Base-by-base conservation (phyloP, 2,888 invertebrate species). In the Melanotus villosus region DNA sequence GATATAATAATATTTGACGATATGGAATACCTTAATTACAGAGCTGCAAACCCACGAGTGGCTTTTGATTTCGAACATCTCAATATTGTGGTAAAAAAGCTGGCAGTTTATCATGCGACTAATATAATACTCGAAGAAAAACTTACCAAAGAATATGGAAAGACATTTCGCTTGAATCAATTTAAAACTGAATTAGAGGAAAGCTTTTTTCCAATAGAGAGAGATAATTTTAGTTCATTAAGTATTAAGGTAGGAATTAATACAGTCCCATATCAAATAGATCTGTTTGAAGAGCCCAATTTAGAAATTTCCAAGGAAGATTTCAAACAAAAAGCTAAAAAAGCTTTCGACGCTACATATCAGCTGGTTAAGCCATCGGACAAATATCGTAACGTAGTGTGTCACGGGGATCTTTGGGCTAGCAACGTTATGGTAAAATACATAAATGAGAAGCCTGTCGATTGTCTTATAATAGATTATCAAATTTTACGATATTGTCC, bases 381-480 rank as follows among this genome's bases (percentile, higher is more conserved):
- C 64, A 80, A 81, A 71, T 80, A 85, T 75, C 80, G 85, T 36
- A 89, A 88, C 70, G 90, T 89, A 0, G 80, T 90, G 2, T 88
- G 88, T 41, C 91, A 91, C 75, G 87, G 89, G 0, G 90, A 90
- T 83, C 80, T 90, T 3, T 91, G 90, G 90, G 87, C 88, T 34
- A 89, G 90, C 67, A 91, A 91, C 76, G 80, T 73, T 4, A 62
- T 73, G 67, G 41, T 66, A 10, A 69, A 69, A 16, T 65, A 54
- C 14, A 38, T 71, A 26, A 73, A 75, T 16, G 66, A 70, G 14
- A 65, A 70, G 63, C 76, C 79, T 6, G 52, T 71, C 2, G 74
- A 78, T 19, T 82, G 82, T 52, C 82, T 80, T 72, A 77, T 85
- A 47, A 80, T 85, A 1, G 84, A 85, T 77, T 85, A 82, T 71